Percentiles rank a stretch among this genome's conserved stretches.
Evolutionary conservation across 1,140 invertebrate species (phyloP).

Genomic region (Ephestia elutella): DNA sequence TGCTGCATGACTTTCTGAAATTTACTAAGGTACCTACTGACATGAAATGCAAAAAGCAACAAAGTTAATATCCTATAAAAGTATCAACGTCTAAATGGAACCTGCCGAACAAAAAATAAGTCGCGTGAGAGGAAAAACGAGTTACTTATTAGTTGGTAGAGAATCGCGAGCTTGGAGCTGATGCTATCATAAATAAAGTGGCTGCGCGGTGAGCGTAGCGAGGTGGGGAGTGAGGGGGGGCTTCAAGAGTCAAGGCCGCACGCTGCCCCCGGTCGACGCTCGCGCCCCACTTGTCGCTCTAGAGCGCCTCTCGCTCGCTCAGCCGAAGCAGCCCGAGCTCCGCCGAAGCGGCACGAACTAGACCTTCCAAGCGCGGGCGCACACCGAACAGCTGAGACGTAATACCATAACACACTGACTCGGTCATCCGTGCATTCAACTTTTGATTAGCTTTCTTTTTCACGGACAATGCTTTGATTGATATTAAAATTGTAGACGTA

Average conservation of each 20-base stretch:
- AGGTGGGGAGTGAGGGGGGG: slow-evolving; percentile 34
- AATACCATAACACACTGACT: slow-evolving; percentile 73
- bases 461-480: slow-evolving; percentile 27
- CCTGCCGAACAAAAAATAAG: slow-evolving; percentile 46
- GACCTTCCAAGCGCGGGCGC: slow-evolving; percentile 67
- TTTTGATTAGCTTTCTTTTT: slow-evolving; percentile 72
- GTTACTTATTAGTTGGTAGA: slow-evolving; percentile 69
- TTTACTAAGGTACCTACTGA: too few relatives aligned
- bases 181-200: slow-evolving; percentile 73
- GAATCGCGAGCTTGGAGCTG: slow-evolving; percentile 66
- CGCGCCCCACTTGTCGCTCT: slow-evolving; percentile 65
- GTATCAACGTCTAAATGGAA: background rate
- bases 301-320: slow-evolving; percentile 40
- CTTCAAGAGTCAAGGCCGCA: slow-evolving; percentile 80
- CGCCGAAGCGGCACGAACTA: slow-evolving; percentile 58
- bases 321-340: slow-evolving; percentile 47
- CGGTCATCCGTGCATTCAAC: slow-evolving; percentile 74
- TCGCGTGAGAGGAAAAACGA: slow-evolving; percentile 72
- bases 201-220: slow-evolving; percentile 51
- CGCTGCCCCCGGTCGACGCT: slow-evolving; percentile 77
- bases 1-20: background rate
- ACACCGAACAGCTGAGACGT: slow-evolving; percentile 68
- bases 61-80: background rate
- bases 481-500: background rate
- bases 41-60: background rate